Evolutionary conservation across 2,797 vertebrate species (phyloP).

Genomic region (Mormyrops boulengeri): DNA sequence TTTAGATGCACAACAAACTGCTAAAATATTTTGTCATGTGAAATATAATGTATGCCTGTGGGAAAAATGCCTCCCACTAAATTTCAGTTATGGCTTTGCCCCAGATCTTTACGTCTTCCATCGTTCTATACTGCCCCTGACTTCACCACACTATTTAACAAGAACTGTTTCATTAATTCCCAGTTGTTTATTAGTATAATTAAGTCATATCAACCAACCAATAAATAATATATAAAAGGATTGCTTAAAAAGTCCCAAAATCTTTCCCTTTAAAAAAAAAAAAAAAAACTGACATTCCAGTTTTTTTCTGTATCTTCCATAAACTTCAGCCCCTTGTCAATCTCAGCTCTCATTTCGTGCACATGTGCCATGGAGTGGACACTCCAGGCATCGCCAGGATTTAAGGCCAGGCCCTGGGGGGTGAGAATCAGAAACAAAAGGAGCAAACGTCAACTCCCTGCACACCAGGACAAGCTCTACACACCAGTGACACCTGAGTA

Average conservation of each 20-base stretch:
- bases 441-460: background rate
- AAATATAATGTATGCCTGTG: background rate
- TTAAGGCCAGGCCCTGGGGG: constrained; percentile 70
- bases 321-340: constrained; percentile 76
- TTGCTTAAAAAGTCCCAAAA: background rate
- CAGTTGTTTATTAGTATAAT: background rate
- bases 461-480: background rate
- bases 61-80: background rate
- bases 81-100: background rate
- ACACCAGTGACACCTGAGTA: background rate
- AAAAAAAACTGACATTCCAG: constrained; percentile 71
- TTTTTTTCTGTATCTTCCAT: constrained; percentile 74
- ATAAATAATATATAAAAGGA: background rate
- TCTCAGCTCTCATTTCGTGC: constrained; percentile 83
- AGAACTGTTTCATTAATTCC: background rate
- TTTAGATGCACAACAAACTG: background rate
- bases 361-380: constrained; percentile 82
- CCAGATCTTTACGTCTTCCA: background rate
- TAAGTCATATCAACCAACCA: background rate
- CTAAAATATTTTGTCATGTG: constrained; percentile 1
- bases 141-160: background rate
- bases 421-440: background rate
- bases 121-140: background rate
- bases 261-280: background rate
- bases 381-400: constrained; percentile 76